Base-by-base conservation (phyloP, 2,888 invertebrate species). In the Pyrrhosoma nymphula region DNA sequence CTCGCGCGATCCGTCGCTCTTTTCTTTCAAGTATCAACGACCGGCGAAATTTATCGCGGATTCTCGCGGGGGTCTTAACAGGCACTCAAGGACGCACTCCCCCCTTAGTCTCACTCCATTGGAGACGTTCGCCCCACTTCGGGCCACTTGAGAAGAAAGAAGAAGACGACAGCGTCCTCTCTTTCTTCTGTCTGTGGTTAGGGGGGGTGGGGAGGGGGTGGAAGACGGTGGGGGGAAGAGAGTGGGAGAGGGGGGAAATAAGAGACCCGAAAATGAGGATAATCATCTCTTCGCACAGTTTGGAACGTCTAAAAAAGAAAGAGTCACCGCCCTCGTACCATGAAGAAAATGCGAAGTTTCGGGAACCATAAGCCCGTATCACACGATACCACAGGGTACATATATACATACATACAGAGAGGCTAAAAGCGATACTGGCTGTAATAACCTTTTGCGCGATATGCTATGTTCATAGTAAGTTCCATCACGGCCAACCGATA, bases 41-140 rank as follows among this genome's bases (percentile, higher is more conserved):
- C 82, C 82, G 82, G 30, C 82, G 82, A 35, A 30, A 82, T 35
- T 82, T 82, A 16, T 82, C 82, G 30, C 82, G 35, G 30, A 82
- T 69, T n/a, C n/a, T n/a, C 69, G 69, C 69, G 3, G 35, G 35
- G 35, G 14, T 26, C 35, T 82, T 35, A 82, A 82, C 82, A 35
- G 82, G 30, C 35, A n/a, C 82, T 35, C 82, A 82, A 82, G 35
- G 82, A 82, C 82, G n/a, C n/a, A n/a, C n/a, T n/a, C n/a, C n/a
- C n/a, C 14, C 35, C 82, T 14, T 8, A n/a, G n/a, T 18, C 69
- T 47, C 69, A 60, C 60, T 20, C 60, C 20, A 16, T 60, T 20
- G 60, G 60, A 56, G 69, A 14, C 18, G n/a, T 4, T 12, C 69
- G 14, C 69, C 26, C n/a, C 69, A 69, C 69, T 69, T 26, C 8